Percentiles rank a stretch among this genome's conserved stretches.
Evolutionary conservation across 2,888 invertebrate genomes (phyloP).

Genomic region (Itoplectis maculator): DNA sequence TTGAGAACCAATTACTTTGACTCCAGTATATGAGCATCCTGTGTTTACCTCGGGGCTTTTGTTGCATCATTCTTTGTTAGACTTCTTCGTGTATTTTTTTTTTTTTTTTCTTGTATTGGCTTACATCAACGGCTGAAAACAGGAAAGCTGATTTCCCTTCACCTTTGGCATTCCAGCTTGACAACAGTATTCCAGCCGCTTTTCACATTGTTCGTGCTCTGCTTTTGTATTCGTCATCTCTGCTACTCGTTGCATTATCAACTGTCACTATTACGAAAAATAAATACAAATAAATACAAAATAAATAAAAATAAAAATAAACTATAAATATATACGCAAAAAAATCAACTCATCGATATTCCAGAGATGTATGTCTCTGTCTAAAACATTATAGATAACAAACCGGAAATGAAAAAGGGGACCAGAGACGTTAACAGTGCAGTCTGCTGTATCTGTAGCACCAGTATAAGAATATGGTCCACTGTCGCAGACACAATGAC

Average conservation of each 20-base stretch:
- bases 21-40: neutral
- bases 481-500: neutral
- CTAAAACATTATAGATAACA: neutral
- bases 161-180: neutral
- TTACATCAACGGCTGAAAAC: neutral
- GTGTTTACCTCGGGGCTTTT: neutral
- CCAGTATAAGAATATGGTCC: neutral
- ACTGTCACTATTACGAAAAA: neutral
- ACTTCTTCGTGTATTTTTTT: neutral
- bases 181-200: conserved; percentile 2
- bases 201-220: conserved; percentile 23
- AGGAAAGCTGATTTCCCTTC: neutral
- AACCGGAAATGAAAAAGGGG: conserved; percentile 1
- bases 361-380: neutral
- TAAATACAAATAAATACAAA: no score
- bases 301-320: no score
- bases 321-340: no score
- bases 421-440: neutral
- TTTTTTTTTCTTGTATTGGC: neutral
- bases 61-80: neutral
- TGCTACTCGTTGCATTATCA: neutral
- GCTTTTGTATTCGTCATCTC: conserved; percentile 27
- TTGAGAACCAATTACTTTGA: no score
- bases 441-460: neutral
- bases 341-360: neutral